Base-by-base conservation (phyloP, 2,888 invertebrate genomes). In the Amphipoea oculea region DNA sequence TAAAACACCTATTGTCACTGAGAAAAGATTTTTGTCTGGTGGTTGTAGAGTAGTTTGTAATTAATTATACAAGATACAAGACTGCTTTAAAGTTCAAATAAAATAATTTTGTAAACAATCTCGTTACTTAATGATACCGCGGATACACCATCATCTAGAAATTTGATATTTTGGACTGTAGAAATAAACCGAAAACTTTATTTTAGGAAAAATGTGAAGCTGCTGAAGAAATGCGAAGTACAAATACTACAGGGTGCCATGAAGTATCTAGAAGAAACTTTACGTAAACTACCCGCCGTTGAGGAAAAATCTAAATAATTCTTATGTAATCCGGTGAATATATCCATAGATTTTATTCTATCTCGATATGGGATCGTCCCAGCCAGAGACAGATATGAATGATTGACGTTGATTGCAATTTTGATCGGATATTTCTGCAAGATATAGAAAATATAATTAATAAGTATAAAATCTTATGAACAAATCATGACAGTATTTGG, bases 161-260 rank as follows among this genome's bases (percentile, higher is more conserved):
- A 40, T 9, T 14, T 62, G 2, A 62, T 62, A 29, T 6, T 36
- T 65, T 9, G 9, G 17, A 12, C 40, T 23, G 4, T 14, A 70
- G 7, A 60, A 51, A 12, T 51, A 62, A 78, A 78, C n/a, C 1
- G 1, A 23, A 29, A 11, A 36, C 78, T 89, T 86, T 60, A 82
- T 95, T 95, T 60, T 94, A 97, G 97, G 85, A 93, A 92, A 88
- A 95, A 96, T 87, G 92, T 96, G 79, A 94, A 94, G 79, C 90
- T 95, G n/a, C 88, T 97, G 51, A 97, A 97, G 85, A 90, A 95
- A 89, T 95, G 95, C 81, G 97, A 97, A 95, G 93, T 96, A 92
- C 94, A 95, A 94, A 95, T 96, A 85, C 88, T 97, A 86, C 94
- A 96, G 66, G 92, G 93, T 92, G 95, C 96, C 93, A 96, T 97